phyloP scores from a whole-genome alignment of 2,797 vertebrate species.

The Phaenicophaeus curvirostris region DNA sequence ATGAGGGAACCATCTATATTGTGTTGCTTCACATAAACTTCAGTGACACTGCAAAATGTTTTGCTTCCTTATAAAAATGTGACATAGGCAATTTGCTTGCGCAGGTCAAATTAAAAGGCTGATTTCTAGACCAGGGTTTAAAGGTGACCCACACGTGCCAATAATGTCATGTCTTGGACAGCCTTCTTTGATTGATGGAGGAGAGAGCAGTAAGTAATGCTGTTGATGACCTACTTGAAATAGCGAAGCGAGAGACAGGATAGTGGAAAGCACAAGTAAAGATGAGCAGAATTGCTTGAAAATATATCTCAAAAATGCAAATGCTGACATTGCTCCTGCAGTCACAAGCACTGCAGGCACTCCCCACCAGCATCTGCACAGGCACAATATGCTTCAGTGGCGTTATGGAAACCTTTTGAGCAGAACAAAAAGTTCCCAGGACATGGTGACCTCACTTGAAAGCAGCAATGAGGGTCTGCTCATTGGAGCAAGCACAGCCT shows the following conservation, averaged over 20 bases:
- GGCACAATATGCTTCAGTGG: constrained; percentile 49
- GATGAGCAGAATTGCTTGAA: not conserved
- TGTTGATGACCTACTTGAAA: constrained; percentile 18
- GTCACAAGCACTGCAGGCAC: not conserved
- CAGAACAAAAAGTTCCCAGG: constrained; percentile 55
- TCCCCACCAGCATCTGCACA: constrained; percentile 7
- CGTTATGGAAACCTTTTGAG: constrained; percentile 44
- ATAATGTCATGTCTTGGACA: not conserved
- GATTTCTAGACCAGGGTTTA: not conserved
- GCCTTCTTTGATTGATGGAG: not conserved
- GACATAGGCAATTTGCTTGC: constrained; percentile 7
- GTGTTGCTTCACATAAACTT: constrained; percentile 41
- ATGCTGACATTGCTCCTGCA: not conserved
- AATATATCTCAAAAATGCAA: constrained; percentile 26
- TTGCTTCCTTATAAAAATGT: constrained; percentile 20
- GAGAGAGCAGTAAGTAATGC: not conserved
- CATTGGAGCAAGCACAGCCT: not conserved
- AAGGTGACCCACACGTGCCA: not conserved
- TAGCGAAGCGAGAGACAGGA: not conserved
- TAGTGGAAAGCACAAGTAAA: not conserved
- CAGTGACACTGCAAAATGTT: constrained; percentile 33
- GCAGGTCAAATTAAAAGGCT: constrained; percentile 36
- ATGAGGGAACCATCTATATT: constrained; percentile 49
- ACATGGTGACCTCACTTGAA: constrained; percentile 41
- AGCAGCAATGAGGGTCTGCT: constrained; percentile 13